Evolutionary conservation across 2,113 vertebrate species (phyloP), one percentile per base, ranked within the genome.

Genomic region (Ammospiza nelsoni): DNA sequence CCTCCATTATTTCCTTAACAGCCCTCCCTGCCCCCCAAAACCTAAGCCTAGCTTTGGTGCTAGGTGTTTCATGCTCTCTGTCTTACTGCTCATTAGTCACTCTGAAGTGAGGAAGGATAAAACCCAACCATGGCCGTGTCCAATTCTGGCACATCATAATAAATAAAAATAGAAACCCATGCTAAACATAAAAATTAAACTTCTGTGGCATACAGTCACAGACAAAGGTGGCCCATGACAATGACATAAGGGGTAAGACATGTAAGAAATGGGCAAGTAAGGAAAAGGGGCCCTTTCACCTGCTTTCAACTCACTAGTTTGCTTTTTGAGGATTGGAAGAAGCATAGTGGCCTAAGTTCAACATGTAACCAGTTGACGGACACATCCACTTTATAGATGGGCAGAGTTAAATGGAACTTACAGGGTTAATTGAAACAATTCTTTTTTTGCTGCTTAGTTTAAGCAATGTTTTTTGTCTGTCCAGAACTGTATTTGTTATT

Each of bases 121-220:
- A 59, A 66, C 15, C 1, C 4, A 49, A 15, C 9, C 9, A 9
- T 41, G 28, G 20, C n/a, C 2, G 2, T 16, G 4, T 46, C 63
- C 22, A 80, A 8, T 27, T 85, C 20, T 6, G 9, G 46, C 14
- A 15, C 13, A 23, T 43, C 14, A 48, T 52, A 79, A 33, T 11
- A 27, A 65, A 73, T 20, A 77, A 37, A 90, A 81, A 19, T 18
- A 75, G n/a, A 77, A 66, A 79, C 4, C 4, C 2, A 3, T 58
- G 11, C 39, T 73, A 66, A 83, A 74, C 71, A 13, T 13, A 49
- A 41, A 77, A 87, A 52, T 7, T 15, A 9, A 77, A 43, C 17
- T 62, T 65, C 3, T 59, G 5, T 73, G 16, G 8, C 12, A 16
- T 27, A 12, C 2, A 23, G 22, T 84, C 21, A 43, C 13, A 54